Evolutionary conservation across 1,140 invertebrate genomes (phyloP).

Genomic region (Diabrotica virgifera): DNA sequence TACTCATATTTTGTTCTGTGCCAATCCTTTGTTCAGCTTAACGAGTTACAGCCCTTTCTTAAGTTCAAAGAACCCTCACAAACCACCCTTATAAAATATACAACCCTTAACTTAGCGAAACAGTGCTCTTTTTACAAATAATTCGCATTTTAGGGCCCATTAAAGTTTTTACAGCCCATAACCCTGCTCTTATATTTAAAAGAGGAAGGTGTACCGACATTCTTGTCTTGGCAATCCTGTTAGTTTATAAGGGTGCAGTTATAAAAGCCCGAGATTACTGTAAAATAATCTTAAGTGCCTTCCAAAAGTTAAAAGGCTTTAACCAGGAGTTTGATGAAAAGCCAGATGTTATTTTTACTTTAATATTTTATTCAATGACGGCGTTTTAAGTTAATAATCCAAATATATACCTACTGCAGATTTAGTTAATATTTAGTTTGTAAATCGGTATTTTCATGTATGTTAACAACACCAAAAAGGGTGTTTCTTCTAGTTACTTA

Average conservation of each 20-base stretch:
- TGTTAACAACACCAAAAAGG: no score
- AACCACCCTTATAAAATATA: not conserved
- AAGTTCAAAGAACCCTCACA: not conserved
- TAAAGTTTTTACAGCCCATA: not conserved
- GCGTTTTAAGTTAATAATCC: no score
- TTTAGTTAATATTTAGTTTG: no score
- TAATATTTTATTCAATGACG: no score
- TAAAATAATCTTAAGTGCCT: not conserved
- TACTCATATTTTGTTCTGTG: no score
- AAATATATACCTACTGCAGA: no score
- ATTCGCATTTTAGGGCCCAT: not conserved
- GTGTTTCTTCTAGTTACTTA: no score
- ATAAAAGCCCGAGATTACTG: not conserved
- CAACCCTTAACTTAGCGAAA: not conserved
- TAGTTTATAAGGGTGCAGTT: not conserved
- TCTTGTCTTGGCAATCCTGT: not conserved
- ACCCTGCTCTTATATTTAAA: not conserved
- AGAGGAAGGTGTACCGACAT: not conserved
- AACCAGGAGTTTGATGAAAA: not conserved
- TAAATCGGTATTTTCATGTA: no score
- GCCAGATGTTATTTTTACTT: not conserved
- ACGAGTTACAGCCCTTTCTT: no score
- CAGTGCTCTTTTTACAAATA: not conserved
- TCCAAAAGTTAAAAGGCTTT: not conserved
- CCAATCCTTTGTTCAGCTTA: no score